Evolutionary conservation across 2,797 vertebrate genomes (phyloP).

Genomic region (Esox lucius): DNA sequence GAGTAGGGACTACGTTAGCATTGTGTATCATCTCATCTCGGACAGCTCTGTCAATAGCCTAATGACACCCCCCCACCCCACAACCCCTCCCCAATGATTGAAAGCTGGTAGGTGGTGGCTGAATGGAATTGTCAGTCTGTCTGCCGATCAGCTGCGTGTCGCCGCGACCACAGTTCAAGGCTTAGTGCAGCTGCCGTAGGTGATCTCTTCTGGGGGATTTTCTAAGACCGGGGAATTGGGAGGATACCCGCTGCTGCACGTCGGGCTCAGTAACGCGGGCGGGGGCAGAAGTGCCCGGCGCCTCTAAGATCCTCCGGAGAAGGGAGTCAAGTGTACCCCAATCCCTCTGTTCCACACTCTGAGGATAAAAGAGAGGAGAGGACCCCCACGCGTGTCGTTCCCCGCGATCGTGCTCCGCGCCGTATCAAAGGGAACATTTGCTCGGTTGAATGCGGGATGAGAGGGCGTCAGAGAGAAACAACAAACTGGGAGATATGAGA

Average conservation of each 20-base stretch:
- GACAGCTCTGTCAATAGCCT: constrained; percentile 80
- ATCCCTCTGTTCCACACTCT: neutral
- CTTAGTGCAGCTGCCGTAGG: constrained; percentile 69
- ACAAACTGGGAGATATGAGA: constrained; percentile 20
- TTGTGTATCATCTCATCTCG: constrained; percentile 75
- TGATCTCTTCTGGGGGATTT: constrained; percentile 40
- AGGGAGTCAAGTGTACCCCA: neutral
- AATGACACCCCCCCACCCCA: constrained; percentile 53
- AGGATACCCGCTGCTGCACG: neutral
- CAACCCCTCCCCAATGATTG: constrained; percentile 60
- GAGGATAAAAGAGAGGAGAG: constrained; percentile 19
- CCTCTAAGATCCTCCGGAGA: neutral
- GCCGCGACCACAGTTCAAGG: constrained; percentile 71
- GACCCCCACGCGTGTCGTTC: constrained; percentile 7
- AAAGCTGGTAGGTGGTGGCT: constrained; percentile 83
- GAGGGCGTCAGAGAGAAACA: neutral
- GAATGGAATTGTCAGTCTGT: constrained; percentile 79
- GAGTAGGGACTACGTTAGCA: constrained; percentile 43
- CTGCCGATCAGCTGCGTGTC: constrained; percentile 70
- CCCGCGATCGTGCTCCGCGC: constrained; percentile 10
- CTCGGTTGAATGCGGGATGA: constrained; percentile 47
- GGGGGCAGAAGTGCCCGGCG: neutral
- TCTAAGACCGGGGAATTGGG: neutral
- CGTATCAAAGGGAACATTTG: constrained; percentile 32
- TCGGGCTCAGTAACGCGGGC: neutral